Base-by-base conservation (phyloP, 1,140 invertebrate genomes). In the Lineus longissimus region DNA sequence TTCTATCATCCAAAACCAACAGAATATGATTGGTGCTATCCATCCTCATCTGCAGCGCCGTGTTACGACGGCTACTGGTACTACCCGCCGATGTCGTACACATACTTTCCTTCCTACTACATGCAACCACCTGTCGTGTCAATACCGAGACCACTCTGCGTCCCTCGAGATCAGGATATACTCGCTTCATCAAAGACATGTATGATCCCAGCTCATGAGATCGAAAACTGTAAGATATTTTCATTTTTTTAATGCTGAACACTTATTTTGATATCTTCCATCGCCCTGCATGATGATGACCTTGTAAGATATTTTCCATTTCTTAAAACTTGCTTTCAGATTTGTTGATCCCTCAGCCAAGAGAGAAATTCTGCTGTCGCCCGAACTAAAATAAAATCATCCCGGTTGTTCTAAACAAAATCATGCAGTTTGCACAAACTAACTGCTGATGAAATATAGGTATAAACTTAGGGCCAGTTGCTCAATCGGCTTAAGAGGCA, bases 221-320 rank as follows among this genome's bases (percentile, higher is more conserved):
- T 79, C 4, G 65, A 71, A 60, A 73, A 73, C 64, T 79, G 77
- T 79, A 72, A 79, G 77, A n/a, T n/a, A n/a, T n/a, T n/a, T n/a
- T n/a, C n/a, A 6, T 7, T 51, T 51, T 51, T n/a, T 51, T 19
- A 51, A 7, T 7, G n/a, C 9, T 19, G n/a, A n/a, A n/a, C n/a
- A n/a, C n/a, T n/a, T n/a, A n/a, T n/a, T n/a, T n/a, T n/a, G n/a
- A n/a, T n/a, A n/a, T n/a, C n/a, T n/a, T n/a, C n/a, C n/a, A n/a
- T n/a, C n/a, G n/a, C n/a, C n/a, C n/a, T n/a, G n/a, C n/a, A n/a
- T n/a, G n/a, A n/a, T n/a, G n/a, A n/a, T n/a, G n/a, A n/a, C n/a
- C n/a, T n/a, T n/a, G n/a, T n/a, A 51, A 51, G 47, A 19, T 51
- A 27, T 51, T 51, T 51, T 27, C n/a, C 47, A 51, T 51, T 51